Conservation (phyloP, 1,140 invertebrate genomes). For the Eupristina koningsbergeri region DNA sequence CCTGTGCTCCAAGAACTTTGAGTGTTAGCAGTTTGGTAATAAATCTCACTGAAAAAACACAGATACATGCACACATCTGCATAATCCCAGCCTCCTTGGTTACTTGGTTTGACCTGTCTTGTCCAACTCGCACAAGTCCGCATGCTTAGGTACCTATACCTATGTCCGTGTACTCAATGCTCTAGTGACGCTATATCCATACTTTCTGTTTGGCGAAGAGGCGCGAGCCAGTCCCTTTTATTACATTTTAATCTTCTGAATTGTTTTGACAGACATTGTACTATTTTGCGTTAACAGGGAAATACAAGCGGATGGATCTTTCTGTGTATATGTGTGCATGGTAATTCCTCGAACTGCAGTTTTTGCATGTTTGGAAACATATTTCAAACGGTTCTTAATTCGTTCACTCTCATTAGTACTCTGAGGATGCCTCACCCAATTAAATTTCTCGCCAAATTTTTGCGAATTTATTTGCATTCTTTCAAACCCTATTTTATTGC, state of each 20-base stretch:
- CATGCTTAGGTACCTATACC: too few species aligned
- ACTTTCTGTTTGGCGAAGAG: too few species aligned
- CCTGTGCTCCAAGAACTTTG: slow-evolving; percentile 33
- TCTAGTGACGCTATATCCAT: too few species aligned
- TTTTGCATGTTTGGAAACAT: slow-evolving; percentile 14
- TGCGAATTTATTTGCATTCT: not conserved
- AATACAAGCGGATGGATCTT: slow-evolving; percentile 30
- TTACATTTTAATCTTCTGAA: too few species aligned
- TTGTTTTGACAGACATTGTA: slow-evolving; percentile 1
- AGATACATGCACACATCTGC: slow-evolving; percentile 41
- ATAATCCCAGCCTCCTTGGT: not conserved
- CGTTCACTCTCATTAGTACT: slow-evolving; percentile 13
- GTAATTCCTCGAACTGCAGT: slow-evolving; percentile 27
- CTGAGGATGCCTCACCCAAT: not conserved
- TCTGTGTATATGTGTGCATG: not conserved
- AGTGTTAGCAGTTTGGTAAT: slow-evolving; percentile 71
- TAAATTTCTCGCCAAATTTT: not conserved
- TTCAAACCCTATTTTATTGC: not conserved
- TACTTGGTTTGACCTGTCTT: too few species aligned
- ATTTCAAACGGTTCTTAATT: not conserved
- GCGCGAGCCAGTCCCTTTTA: too few species aligned
- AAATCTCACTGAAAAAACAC: slow-evolving; percentile 72
- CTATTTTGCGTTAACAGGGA: not conserved
- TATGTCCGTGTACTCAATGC: too few species aligned
- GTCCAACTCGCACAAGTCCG: slow-evolving; percentile 52